These are phyloP conservation scores for Callorhinus ursinus DNA, from an alignment of 2,113 vertebrate species.

Conservation along the genomic window DNA sequence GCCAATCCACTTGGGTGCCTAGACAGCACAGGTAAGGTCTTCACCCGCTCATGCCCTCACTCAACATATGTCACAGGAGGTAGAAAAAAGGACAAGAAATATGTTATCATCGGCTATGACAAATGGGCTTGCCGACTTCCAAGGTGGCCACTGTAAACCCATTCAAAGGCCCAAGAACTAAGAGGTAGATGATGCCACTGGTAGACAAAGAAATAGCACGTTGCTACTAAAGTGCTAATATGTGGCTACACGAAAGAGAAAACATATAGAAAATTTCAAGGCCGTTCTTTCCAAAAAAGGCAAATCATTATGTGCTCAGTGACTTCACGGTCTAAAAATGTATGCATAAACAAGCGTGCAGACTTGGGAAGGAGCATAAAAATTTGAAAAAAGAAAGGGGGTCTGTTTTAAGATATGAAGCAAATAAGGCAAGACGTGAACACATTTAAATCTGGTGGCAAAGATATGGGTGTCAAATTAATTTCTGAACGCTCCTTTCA, in stretches of 20 bases:
- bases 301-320: neutral
- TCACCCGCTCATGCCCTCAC: neutral
- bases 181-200: neutral
- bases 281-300: neutral
- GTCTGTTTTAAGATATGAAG: neutral
- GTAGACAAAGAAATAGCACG: neutral
- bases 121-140: neutral
- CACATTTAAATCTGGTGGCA: neutral
- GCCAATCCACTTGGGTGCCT: neutral
- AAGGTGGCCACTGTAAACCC: neutral
- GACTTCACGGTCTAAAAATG: neutral
- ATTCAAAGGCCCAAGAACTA: neutral
- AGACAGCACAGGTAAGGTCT: neutral
- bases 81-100: neutral
- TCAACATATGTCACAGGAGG: neutral
- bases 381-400: neutral
- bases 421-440: neutral
- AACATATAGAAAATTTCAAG: neutral
- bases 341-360: neutral
- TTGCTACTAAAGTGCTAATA: neutral
- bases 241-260: neutral
- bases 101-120: neutral
- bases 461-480: neutral
- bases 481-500: neutral
- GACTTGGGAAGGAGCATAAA: neutral